phyloP scores from a whole-genome alignment of 2,797 vertebrate species.

The Artibeus lituratus region DNA sequence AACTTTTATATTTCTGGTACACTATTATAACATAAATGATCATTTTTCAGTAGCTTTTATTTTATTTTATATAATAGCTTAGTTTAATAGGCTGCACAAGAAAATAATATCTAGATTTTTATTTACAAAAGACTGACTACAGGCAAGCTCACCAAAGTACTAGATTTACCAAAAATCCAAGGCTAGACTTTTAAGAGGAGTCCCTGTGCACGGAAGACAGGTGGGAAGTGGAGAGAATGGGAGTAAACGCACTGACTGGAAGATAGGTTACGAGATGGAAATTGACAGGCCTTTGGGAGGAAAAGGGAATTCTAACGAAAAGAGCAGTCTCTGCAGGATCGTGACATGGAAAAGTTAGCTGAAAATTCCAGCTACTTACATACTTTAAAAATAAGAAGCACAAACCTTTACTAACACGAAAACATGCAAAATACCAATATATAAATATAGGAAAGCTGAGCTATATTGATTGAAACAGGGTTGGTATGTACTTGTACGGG shows the following conservation, averaged over 20 bases:
- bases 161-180: background rate
- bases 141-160: background rate
- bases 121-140: background rate
- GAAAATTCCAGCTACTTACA: background rate
- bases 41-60: conserved; percentile 12
- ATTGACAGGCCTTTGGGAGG: background rate
- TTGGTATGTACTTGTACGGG: background rate
- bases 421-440: background rate
- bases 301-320: background rate
- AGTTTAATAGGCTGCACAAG: background rate
- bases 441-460: background rate
- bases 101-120: background rate
- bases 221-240: background rate
- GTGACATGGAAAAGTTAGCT: background rate
- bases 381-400: background rate
- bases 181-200: background rate
- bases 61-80: background rate
- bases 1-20: background rate
- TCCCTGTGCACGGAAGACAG: background rate
- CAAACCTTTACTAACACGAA: conserved; percentile 15
- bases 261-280: background rate
- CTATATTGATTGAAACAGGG: background rate
- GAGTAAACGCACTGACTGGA: background rate
- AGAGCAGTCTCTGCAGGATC: background rate
- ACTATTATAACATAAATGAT: background rate